phyloP scores from a whole-genome alignment of 2,113 vertebrate species.

The Psophia crepitans region DNA sequence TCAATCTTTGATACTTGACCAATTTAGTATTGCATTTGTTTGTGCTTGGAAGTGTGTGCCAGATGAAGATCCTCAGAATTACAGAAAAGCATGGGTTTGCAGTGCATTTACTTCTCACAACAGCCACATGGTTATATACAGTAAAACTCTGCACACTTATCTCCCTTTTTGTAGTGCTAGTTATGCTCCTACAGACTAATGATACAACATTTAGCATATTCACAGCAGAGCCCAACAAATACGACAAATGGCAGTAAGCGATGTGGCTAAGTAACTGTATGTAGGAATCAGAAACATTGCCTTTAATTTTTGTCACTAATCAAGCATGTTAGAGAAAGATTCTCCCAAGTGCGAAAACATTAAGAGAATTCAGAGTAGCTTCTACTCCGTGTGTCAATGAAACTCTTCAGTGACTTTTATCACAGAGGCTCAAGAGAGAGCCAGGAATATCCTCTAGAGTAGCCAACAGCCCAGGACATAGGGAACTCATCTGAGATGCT shows the following conservation, averaged over 20 bases:
- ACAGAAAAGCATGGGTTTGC: neutral
- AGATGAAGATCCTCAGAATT: neutral
- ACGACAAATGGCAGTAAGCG: neutral
- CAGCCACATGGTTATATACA: neutral
- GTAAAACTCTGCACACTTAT: neutral
- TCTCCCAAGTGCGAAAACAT: neutral
- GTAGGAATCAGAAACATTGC: neutral
- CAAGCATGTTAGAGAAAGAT: neutral
- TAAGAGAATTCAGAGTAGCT: neutral
- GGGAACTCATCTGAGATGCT: neutral
- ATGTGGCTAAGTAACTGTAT: neutral
- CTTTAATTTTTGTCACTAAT: neutral
- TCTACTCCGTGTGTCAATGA: neutral
- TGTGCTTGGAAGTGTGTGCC: accelerated
- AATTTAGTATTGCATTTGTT: neutral
- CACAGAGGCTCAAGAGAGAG: neutral
- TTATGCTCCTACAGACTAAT: neutral
- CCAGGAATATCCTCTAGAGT: neutral
- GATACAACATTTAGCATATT: neutral
- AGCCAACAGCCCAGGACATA: neutral
- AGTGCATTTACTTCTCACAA: neutral
- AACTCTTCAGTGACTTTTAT: neutral
- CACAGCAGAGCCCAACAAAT: neutral
- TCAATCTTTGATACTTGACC: neutral
- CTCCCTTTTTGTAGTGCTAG: neutral